Base-by-base conservation (phyloP, 1,140 invertebrate genomes). In the Pseudachorutes palmiensis region DNA sequence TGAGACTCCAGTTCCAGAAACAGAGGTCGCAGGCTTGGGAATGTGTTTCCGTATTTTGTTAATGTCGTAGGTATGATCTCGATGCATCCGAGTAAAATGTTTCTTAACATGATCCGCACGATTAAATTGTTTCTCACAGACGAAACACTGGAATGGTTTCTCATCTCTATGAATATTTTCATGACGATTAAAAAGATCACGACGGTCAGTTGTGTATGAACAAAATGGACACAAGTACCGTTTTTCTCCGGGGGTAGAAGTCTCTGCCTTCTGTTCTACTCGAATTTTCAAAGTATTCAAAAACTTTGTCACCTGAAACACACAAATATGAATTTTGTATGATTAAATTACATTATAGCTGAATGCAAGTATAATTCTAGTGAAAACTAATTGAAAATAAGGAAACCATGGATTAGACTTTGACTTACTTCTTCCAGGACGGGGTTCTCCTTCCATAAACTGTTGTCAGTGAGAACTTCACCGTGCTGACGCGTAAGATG, bases 141-240 rank as follows among this genome's bases (percentile, higher is more conserved):
- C 85, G 76, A 93, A 94, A 77, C 91, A 95, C 74, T 92, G 89
- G 75, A 94, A 95, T 1, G 92, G 91, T 76, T 95, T 95, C 74
- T 94, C 91, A 75, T 92, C 89, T 66, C 89, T 85, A 75, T 98
- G 94, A 67, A 97, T 97, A 75, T 96, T 94, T 80, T 97, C 92
- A 79, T 98, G 94, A 2, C 94, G 84, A 1, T 92, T 96, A 77
- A 91, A 97, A 58, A 98, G 84, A 80, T 97, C 94, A 64, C 93
- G 82, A 5, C 94, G 83, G 76, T 97, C 91, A 0, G 91, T 94
- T 0, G 90, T 88, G 77, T 94, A 94, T 1, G 90, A 88, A 77
- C 92, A 94, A 75, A 87, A 87, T 3, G 82, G 85, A 79, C 92
- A 94, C 29, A 84, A 87, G 77, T 94, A 94, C 14, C 67, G 33